Base-by-base conservation (phyloP, 2,113 vertebrate genomes). In the Leucoraja erinaceus region DNA sequence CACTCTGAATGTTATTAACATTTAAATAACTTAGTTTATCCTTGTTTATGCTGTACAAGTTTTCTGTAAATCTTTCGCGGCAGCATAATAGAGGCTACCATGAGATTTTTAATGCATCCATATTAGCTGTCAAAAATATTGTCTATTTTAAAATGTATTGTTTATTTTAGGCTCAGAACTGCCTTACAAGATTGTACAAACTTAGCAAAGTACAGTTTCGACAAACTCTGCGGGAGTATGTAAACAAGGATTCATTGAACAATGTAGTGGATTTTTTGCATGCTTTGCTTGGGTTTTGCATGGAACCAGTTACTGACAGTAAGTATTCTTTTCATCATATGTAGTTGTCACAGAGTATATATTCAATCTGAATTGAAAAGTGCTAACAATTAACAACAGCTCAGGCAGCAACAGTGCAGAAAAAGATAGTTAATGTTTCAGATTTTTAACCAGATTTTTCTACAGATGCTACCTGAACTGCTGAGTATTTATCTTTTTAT, bases 211-310 rank as follows among this genome's bases (percentile, higher is more conserved):
- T 98, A 94, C 98, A 99, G 94, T 99, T 99, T 95, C 98, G 98
- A 1, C 98, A 98, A 95, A 99, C 99, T 22, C 98, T 99, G 97
- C 97, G 98, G 94, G 98, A 99, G 94, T 99, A 99, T 92, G 99
- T 99, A 95, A 99, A 98, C 96, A 99, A 98, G 94, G 99, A 99
- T 95, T 99, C 98, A 63, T 98, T 99, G 94, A 99, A 99, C 96
- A 99, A 99, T 9, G 98, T 99, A 93, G 99, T 99, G 96, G 99
- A 99, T 97, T 99, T 99, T 96, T 97, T 99, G 93, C 99, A 99
- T 94, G 98, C 99, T 93, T 97, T 99, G 93, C 97, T 99, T 95
- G 99, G 99, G 95, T 99, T 99, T 96, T 99, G 99, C 95, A 99
- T 99, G 99, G 99, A 99, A 95, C 98, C 99, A 1, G 97, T 98